Conservation (phyloP, 2,113 vertebrate genomes). For the Pseudorasbora parva region DNA sequence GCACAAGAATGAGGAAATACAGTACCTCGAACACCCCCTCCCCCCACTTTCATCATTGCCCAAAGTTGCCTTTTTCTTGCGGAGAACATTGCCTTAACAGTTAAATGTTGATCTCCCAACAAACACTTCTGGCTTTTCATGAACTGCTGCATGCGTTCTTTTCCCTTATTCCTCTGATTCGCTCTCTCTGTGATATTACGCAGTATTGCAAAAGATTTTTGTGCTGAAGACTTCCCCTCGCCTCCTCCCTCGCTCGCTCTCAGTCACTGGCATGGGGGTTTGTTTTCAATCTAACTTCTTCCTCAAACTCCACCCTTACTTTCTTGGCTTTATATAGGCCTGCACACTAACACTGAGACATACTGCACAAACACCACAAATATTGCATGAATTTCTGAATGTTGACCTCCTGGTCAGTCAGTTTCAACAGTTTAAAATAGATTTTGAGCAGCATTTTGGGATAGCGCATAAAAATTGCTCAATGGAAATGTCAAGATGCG, state of each 20-base stretch:
- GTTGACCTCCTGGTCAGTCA: not conserved
- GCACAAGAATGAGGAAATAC: slow-evolving; percentile 5
- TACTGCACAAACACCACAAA: slow-evolving; percentile 13
- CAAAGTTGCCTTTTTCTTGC: slow-evolving; percentile 7
- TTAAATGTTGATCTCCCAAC: slow-evolving; percentile 47
- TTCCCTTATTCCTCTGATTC: slow-evolving; percentile 4
- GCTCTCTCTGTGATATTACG: slow-evolving; percentile 6
- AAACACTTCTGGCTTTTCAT: slow-evolving; percentile 27
- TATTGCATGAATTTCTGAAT: not conserved
- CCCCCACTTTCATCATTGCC: slow-evolving; percentile 12
- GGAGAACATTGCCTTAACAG: slow-evolving; percentile 47
- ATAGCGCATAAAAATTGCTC: no score
- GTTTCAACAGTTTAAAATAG: not conserved
- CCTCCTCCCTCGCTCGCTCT: slow-evolving; percentile 29
- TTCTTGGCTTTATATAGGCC: not conserved
- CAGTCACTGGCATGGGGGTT: slow-evolving; percentile 15
- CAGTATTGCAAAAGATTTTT: slow-evolving; percentile 24
- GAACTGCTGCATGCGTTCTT: not conserved
- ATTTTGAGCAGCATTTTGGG: not conserved
- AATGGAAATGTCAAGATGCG: no score
- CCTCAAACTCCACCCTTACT: slow-evolving; percentile 41
- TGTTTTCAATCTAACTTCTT: slow-evolving; percentile 54
- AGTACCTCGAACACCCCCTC: slow-evolving; percentile 11
- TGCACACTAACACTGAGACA: not conserved
- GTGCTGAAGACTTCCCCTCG: not conserved